Base-by-base conservation (phyloP, 2,113 vertebrate genomes). In the Barnardius zonarius region DNA sequence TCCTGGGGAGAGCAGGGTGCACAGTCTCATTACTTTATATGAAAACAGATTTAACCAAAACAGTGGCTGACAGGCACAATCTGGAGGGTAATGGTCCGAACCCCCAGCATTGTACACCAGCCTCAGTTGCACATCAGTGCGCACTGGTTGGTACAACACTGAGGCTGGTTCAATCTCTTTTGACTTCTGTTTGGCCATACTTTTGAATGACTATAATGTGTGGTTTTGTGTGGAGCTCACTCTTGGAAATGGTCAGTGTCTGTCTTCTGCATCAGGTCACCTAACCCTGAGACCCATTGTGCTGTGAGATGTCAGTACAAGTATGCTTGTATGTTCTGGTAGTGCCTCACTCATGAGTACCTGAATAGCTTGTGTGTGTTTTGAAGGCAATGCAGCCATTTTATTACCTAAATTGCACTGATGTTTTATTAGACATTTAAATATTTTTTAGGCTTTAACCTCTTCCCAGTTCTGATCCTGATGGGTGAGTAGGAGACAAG, bases 231-330 rank as follows among this genome's bases (percentile, higher is more conserved):
- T 74, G 75, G n/a, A 78, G 7, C 55, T 95, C 18, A 14, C 43
- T 41, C 57, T 73, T 23, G 17, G 43, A 17, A 3, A 1, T 7
- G 5, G 48, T 41, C 63, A 49, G 20, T 13, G 20, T 28, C 0
- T 27, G 10, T 54, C 11, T 78, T 74, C 28, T 52, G 37, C 22
- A 23, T 44, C 31, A 70, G 33, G 5, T 44, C 41, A 49, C 31
- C 25, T 5, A 2, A 46, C 43, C 54, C 15, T 2, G 4, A n/a
- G 37, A 15, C n/a, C 37, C 0, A 0, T 3, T 57, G 35, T 25
- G 48, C 39, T 22, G 16, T 49, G 54, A 46, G 22, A 43, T 93
- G 16, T 46, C 11, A n/a, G n/a, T 61, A 18, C 23, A 61, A 8
- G 61, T 13, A n/a, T 14, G 5, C 11, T 57, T 12, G 9, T 6